Conservation (phyloP, 2,797 vertebrate species). For the Silurus lanzhouensis region DNA sequence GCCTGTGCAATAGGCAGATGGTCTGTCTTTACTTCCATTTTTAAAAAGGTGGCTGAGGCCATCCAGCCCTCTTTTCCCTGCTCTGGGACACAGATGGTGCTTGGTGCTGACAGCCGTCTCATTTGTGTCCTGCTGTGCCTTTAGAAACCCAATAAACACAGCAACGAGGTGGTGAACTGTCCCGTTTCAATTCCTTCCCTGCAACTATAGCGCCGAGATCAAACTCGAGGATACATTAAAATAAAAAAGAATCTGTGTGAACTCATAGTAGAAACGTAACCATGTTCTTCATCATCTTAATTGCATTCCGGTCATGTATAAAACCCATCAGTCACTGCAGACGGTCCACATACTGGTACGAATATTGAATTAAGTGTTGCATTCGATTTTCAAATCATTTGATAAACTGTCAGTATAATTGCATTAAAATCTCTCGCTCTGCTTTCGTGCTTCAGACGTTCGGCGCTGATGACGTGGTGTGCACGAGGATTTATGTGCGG, state of each 20-base stretch:
- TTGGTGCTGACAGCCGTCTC: slow-evolving; percentile 54
- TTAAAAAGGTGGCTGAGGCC: slow-evolving; percentile 51
- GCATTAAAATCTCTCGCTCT: slow-evolving; percentile 28
- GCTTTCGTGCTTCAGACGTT: slow-evolving; percentile 81
- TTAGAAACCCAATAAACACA: slow-evolving; percentile 64
- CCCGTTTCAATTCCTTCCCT: slow-evolving; percentile 5
- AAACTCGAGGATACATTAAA: neutral
- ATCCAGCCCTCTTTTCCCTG: slow-evolving; percentile 33
- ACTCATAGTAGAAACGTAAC: neutral
- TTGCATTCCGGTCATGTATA: slow-evolving; percentile 25
- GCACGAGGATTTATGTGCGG: slow-evolving; percentile 89
- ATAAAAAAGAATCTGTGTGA: neutral
- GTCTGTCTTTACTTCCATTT: slow-evolving; percentile 62
- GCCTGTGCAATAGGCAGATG: slow-evolving; percentile 66
- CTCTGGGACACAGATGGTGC: slow-evolving; percentile 68
- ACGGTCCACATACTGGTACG: neutral
- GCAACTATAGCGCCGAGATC: neutral
- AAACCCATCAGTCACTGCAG: slow-evolving; percentile 15
- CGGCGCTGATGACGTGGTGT: slow-evolving; percentile 92
- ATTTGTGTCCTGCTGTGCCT: slow-evolving; percentile 54
- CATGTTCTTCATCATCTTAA: slow-evolving; percentile 6
- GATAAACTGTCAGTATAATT: slow-evolving; percentile 25
- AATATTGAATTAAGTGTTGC: slow-evolving; percentile 1
- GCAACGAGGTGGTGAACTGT: slow-evolving; percentile 37
- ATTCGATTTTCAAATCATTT: neutral